These are phyloP conservation scores for Pheosia tremula DNA, from an alignment of 2,888 invertebrate species.

Conservation along the genomic window DNA sequence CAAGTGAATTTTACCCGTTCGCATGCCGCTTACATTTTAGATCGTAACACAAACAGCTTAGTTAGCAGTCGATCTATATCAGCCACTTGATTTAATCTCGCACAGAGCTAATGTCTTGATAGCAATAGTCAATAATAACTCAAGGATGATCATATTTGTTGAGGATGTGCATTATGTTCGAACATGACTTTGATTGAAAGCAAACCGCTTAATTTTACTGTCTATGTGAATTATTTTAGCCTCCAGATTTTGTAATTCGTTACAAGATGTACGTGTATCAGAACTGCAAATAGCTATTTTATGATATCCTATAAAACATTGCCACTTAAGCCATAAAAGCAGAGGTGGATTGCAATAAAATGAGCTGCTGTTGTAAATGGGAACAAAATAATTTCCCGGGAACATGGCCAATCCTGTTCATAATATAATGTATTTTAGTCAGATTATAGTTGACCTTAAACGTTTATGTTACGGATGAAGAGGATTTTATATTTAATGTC, in stretches of 20 bases:
- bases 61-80: constrained; percentile 64
- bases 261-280: constrained; percentile 1
- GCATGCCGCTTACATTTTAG: constrained; percentile 33
- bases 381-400: constrained; percentile 5
- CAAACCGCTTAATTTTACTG: constrained; percentile 49
- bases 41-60: constrained; percentile 43
- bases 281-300: constrained; percentile 8
- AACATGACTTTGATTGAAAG: constrained; percentile 48
- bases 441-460: constrained; percentile 2
- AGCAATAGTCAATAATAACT: constrained; percentile 59
- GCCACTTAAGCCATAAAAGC: constrained; percentile 8
- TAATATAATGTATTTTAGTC: not conserved
- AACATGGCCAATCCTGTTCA: not conserved
- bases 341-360: constrained; percentile 4
- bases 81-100: constrained; percentile 68
- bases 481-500: constrained; percentile 5
- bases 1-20: constrained; percentile 10
- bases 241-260: constrained; percentile 26
- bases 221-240: constrained; percentile 25
- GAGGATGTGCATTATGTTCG: constrained; percentile 45
- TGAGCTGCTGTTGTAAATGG: not conserved
- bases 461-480: not conserved
- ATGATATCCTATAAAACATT: constrained; percentile 5
- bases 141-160: constrained; percentile 64
- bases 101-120: constrained; percentile 62